Conservation (phyloP, 2,113 vertebrate genomes). For the Felis chaus region DNA sequence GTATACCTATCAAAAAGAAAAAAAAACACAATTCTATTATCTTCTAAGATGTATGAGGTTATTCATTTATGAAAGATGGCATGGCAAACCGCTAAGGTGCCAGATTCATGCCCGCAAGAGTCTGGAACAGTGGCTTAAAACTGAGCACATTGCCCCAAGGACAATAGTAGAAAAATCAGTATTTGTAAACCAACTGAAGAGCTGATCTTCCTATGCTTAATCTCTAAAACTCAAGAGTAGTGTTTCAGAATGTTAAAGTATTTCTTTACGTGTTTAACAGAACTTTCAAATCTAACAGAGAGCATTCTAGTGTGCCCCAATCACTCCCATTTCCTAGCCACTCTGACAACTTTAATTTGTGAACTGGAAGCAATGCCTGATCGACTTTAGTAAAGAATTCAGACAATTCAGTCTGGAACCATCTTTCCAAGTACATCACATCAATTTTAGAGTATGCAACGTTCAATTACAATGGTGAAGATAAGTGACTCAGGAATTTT, state of each 20-base stretch:
- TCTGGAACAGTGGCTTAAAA: neutral
- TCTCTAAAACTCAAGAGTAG: neutral
- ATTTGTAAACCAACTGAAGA: neutral
- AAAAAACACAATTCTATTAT: constrained; percentile 64
- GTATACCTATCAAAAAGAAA: constrained; percentile 70
- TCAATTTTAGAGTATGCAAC: neutral
- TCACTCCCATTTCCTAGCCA: neutral
- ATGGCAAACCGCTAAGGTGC: constrained; percentile 50
- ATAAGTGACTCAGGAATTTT: neutral
- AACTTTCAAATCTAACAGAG: neutral
- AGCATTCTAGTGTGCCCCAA: neutral
- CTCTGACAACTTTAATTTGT: neutral
- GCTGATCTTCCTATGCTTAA: neutral
- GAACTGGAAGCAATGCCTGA: constrained; percentile 45
- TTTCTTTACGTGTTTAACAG: neutral
- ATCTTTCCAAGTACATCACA: neutral
- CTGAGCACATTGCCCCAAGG: neutral
- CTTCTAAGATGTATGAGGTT: constrained; percentile 61
- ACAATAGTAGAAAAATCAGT: neutral
- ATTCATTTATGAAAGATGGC: constrained; percentile 66
- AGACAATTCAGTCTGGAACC: neutral
- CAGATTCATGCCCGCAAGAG: neutral
- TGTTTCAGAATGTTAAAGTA: neutral
- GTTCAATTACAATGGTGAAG: constrained; percentile 18
- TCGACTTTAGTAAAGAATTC: constrained; percentile 32